Percentiles rank a stretch among this genome's conserved stretches.
Conservation (phyloP, 1,140 invertebrate genomes). For the Medauroidea extradentata region DNA sequence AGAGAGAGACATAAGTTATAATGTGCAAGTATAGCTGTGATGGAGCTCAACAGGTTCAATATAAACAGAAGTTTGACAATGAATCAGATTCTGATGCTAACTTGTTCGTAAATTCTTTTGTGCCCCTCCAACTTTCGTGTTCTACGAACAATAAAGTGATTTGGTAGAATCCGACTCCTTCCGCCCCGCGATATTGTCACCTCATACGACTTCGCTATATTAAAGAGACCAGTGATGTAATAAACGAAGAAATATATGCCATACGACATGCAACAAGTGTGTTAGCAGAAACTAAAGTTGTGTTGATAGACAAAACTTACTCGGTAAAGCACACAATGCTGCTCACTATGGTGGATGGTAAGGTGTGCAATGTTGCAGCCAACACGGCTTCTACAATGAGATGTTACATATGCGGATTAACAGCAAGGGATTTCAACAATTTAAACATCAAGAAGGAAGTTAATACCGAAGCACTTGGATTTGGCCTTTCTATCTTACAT, state of each 20-base stretch:
- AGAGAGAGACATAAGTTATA: too few relatives aligned
- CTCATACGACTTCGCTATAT: conserved; percentile 24
- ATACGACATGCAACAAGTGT: too few relatives aligned
- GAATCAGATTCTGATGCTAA: conserved; percentile 24
- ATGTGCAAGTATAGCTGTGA: conserved; percentile 35
- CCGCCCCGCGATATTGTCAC: conserved; percentile 31
- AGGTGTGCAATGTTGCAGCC: conserved; percentile 42
- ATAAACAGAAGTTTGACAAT: conserved; percentile 35
- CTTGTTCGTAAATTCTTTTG: conserved; percentile 9
- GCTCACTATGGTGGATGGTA: conserved; percentile 44
- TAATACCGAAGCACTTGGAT: too few relatives aligned
- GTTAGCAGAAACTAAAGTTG: too few relatives aligned
- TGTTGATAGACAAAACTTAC: too few relatives aligned
- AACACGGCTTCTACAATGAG: conserved; percentile 33
- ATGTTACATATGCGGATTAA: conserved; percentile 38
- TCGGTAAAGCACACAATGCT: conserved; percentile 25
- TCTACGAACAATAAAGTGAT: conserved; percentile 23
- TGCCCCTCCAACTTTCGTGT: conserved; percentile 30
- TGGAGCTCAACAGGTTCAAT: conserved; percentile 31
- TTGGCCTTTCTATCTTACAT: too few relatives aligned
- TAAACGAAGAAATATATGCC: too few relatives aligned
- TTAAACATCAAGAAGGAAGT: too few relatives aligned
- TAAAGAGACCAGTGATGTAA: too few relatives aligned
- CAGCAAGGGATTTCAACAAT: too few relatives aligned
- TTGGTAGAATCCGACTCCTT: conserved; percentile 30